Percentiles rank a stretch among this genome's conserved stretches.
Conservation (phyloP, 2,113 vertebrate genomes). For the Fregetta grallaria region DNA sequence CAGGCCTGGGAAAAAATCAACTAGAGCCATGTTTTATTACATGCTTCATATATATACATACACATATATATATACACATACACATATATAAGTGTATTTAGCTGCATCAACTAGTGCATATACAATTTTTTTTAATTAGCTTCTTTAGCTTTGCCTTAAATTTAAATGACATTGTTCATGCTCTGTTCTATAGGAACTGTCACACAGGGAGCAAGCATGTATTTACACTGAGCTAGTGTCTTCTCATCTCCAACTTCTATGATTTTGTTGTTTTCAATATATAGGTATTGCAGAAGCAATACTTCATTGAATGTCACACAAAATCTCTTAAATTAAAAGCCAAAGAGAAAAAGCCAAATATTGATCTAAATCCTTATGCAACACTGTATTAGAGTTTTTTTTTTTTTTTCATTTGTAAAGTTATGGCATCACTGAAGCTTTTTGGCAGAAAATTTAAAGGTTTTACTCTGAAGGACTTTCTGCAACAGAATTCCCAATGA, state of each 20-base stretch:
- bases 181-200: neutral
- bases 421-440: neutral
- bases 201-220: neutral
- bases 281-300: neutral
- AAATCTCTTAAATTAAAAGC: conserved; percentile 41
- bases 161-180: neutral
- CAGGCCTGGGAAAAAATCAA: neutral
- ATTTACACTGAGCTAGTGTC: neutral
- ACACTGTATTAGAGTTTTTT: neutral
- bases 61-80: too few species aligned
- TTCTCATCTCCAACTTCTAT: neutral
- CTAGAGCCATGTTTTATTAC: neutral
- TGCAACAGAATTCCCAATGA: neutral
- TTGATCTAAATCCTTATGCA: neutral
- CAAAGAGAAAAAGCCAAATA: neutral
- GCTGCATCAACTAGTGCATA: neutral
- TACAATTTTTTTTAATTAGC: neutral
- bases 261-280: neutral
- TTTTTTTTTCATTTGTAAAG: neutral
- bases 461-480: neutral
- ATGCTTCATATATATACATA: neutral
- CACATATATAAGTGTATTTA: neutral
- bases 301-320: neutral
- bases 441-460: neutral
- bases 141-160: neutral